phyloP scores from a whole-genome alignment of 2,113 vertebrate genomes.

The Zosterops lateralis region DNA sequence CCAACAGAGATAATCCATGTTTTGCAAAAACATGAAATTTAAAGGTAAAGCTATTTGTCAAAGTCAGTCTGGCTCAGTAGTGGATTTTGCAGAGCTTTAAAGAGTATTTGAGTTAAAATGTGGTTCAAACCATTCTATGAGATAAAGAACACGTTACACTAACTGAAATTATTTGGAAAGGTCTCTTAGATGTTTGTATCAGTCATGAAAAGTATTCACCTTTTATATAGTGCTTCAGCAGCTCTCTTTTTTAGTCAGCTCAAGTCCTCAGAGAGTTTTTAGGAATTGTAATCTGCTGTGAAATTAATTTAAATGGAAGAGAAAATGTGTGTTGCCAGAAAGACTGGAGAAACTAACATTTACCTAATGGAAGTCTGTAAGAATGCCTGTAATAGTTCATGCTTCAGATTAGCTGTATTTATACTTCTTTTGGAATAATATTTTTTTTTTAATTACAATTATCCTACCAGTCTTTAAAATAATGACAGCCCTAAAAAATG shows the following conservation, averaged over 20 bases:
- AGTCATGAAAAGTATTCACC: neutral
- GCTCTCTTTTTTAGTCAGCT: neutral
- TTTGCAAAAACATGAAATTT: neutral
- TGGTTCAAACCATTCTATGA: neutral
- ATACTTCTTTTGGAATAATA: neutral
- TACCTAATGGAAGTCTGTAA: neutral
- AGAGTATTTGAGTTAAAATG: neutral
- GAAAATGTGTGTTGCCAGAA: neutral
- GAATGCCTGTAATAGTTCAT: neutral
- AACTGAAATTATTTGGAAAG: neutral
- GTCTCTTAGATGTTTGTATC: neutral
- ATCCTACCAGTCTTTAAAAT: neutral
- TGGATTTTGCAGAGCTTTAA: neutral
- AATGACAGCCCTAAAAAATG: neutral
- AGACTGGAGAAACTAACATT: neutral
- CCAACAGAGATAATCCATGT: neutral
- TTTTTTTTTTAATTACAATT: neutral
- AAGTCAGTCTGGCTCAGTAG: neutral
- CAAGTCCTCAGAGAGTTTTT: neutral
- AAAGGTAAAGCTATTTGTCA: neutral
- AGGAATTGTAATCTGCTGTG: neutral
- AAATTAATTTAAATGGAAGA: conserved; percentile 51
- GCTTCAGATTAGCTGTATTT: neutral
- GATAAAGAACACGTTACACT: neutral
- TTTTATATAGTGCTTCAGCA: neutral